Conservation (phyloP, 2,888 invertebrate species). For the Lamellibrachia satsuma region DNA sequence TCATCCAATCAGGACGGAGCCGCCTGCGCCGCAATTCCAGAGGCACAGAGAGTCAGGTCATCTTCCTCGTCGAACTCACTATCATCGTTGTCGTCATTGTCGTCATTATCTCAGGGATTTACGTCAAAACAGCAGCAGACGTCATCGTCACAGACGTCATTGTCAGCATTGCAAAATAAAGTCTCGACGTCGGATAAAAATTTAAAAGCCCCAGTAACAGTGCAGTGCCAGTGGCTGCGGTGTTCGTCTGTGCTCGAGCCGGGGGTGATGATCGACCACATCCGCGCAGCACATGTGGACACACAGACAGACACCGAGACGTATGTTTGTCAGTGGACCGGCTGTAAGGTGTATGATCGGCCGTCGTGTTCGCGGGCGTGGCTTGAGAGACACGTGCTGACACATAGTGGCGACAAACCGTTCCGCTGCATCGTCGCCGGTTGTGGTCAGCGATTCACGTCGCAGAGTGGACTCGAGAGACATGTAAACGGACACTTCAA, state of each 20-base stretch:
- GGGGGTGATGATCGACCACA: slow-evolving; percentile 55
- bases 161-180: background rate
- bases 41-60: background rate
- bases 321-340: slow-evolving; percentile 84
- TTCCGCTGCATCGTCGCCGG: slow-evolving; percentile 95
- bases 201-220: background rate
- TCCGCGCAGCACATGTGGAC: slow-evolving; percentile 58
- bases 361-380: slow-evolving; percentile 91
- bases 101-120: slow-evolving; percentile 10
- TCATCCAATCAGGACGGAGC: background rate
- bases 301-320: slow-evolving; percentile 68
- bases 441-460: slow-evolving; percentile 75
- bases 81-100: background rate
- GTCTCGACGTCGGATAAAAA: background rate
- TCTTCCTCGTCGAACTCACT: background rate
- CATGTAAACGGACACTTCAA: slow-evolving; percentile 94
- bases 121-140: background rate
- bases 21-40: background rate
- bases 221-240: slow-evolving; percentile 60
- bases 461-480: slow-evolving; percentile 78
- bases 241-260: slow-evolving; percentile 53
- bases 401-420: slow-evolving; percentile 91
- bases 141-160: background rate
- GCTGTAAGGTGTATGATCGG: slow-evolving; percentile 92
- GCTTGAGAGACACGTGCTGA: slow-evolving; percentile 90